Evolutionary conservation across 2,888 invertebrate genomes (phyloP).

Genomic region (Encarsia formosa): DNA sequence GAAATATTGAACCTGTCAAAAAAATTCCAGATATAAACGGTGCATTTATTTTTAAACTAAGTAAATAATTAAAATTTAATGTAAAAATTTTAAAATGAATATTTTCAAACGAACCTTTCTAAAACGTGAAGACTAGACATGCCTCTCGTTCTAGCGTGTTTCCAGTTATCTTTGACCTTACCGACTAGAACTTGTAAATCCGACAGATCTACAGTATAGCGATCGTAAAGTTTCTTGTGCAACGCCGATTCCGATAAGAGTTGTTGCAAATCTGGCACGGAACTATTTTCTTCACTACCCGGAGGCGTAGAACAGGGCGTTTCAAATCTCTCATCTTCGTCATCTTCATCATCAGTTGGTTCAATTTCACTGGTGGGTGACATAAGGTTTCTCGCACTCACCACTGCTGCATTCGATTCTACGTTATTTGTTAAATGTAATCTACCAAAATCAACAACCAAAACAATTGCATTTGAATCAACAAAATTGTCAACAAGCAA

Average conservation of each 20-base stretch:
- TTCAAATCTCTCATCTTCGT: slow-evolving; percentile 45
- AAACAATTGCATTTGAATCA: slow-evolving; percentile 70
- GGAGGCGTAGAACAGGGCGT: slow-evolving; percentile 88
- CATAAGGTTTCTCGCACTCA: slow-evolving; percentile 23
- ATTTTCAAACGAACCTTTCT: slow-evolving; percentile 52
- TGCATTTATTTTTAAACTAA: background rate
- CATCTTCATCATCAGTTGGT: slow-evolving; percentile 22
- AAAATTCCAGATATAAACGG: slow-evolving; percentile 43
- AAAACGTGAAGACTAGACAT: slow-evolving; percentile 83
- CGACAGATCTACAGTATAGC: slow-evolving; percentile 57
- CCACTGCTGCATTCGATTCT: background rate
- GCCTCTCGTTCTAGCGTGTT: slow-evolving; percentile 78
- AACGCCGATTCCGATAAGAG: slow-evolving; percentile 57
- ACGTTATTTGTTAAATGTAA: slow-evolving; percentile 61
- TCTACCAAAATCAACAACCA: slow-evolving; percentile 88
- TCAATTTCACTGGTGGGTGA: slow-evolving; percentile 45
- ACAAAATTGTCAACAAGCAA: slow-evolving; percentile 79
- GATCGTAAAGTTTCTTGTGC: slow-evolving; percentile 71
- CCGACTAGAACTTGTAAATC: slow-evolving; percentile 74
- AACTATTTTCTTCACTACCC: slow-evolving; percentile 67
- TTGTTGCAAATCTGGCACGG: slow-evolving; percentile 40
- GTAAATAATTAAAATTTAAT: too few relatives aligned
- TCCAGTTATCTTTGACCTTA: slow-evolving; percentile 84
- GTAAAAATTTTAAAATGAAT: too few relatives aligned
- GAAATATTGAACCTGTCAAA: slow-evolving; percentile 65